A percentile compares a stretch with the other conserved stretches of the same genome.
These are phyloP conservation scores for Eucidaris tribuloides DNA, from an alignment of 35 echinoderm and acorn worm species.

Conservation along the genomic window DNA sequence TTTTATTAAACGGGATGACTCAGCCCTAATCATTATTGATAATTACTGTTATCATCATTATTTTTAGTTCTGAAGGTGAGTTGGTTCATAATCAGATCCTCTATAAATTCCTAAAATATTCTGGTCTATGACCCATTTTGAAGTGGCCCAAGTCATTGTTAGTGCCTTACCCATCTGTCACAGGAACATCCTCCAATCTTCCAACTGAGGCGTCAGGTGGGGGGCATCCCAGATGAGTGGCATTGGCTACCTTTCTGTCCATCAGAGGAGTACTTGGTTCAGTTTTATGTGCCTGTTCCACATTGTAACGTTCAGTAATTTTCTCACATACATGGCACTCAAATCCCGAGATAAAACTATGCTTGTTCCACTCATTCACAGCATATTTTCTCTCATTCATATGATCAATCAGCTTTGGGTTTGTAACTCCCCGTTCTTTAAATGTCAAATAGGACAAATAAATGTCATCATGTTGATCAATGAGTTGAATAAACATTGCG, in stretches of 20 bases:
- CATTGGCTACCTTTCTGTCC: constrained; percentile 23
- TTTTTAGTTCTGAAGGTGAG: no score
- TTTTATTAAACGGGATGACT: no score
- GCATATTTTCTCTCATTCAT: constrained; percentile 58
- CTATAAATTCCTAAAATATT: no score
- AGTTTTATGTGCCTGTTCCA: constrained; percentile 31
- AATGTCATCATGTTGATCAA: constrained; percentile 76
- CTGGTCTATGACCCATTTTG: no score
- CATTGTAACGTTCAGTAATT: constrained; percentile 61
- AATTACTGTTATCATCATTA: no score
- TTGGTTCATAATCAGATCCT: no score
- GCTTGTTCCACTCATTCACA: constrained; percentile 34
- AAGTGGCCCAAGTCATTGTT: no score
- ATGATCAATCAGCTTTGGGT: constrained; percentile 43
- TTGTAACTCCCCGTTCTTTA: constrained; percentile 62
- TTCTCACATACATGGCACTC: constrained; percentile 92
- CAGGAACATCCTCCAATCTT: constrained; percentile 30
- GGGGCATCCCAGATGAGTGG: constrained; percentile 72
- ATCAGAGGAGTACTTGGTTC: constrained; percentile 27
- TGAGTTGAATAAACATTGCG: constrained; percentile 68
- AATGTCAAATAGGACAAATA: constrained; percentile 79
- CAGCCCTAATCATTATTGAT: no score
- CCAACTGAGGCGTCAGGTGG: constrained; percentile 55
- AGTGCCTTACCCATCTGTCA: constrained; percentile 62
- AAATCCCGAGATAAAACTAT: constrained; percentile 89